Conservation (phyloP, 2,113 vertebrate species). For the Meleagris gallopavo region DNA sequence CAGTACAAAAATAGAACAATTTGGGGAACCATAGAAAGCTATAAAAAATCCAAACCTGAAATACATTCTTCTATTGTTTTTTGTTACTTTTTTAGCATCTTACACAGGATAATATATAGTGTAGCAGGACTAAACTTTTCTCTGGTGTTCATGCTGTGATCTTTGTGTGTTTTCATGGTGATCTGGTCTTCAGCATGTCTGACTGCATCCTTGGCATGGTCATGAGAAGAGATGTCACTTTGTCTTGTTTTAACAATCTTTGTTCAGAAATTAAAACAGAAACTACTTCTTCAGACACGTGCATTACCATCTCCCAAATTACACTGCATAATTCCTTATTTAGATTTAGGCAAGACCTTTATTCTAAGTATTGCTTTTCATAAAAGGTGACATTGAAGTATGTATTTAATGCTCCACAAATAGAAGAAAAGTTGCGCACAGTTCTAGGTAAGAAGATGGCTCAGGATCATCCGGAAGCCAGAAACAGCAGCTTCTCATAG, state of each 20-base stretch:
- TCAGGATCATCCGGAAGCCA: not conserved
- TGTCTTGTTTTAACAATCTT: not conserved
- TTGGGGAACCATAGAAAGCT: not conserved
- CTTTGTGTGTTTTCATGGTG: not conserved
- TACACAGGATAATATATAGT: not conserved
- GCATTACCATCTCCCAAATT: not conserved
- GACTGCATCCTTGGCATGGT: accelerated
- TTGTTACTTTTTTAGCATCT: not conserved
- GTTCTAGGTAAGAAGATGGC: not conserved
- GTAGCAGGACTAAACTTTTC: not conserved
- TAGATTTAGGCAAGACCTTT: not conserved
- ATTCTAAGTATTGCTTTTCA: not conserved
- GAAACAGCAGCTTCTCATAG: not conserved
- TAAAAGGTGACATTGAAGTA: not conserved
- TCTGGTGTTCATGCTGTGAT: not conserved
- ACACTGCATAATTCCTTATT: not conserved
- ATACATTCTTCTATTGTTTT: not conserved
- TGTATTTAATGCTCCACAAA: not conserved
- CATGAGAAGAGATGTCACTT: not conserved
- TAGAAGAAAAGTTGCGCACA: not conserved
- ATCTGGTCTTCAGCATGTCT: not conserved
- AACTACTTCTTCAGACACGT: not conserved
- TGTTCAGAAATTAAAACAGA: not conserved
- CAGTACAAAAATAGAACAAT: not conserved
- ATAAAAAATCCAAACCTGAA: not conserved